Evolutionary conservation across 2,888 invertebrate genomes (phyloP), one percentile per base, ranked within the genome.

Genomic region (Carcina quercana): DNA sequence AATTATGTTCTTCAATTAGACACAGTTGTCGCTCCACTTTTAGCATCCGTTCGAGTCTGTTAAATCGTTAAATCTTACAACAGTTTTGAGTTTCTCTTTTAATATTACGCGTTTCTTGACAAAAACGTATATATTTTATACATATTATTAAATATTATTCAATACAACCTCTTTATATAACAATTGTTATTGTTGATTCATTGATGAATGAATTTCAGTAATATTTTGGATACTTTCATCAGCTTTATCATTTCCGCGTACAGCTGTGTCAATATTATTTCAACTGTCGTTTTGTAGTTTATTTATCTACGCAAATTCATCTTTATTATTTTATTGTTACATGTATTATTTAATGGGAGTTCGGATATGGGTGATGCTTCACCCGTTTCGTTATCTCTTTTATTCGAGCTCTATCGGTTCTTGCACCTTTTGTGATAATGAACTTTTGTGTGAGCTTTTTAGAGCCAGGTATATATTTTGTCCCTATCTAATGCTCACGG

Each of bases 401-500:
- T n/a, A 20, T n/a, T 20, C 8, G 20, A 20, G 10, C 20, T 10
- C 20, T 10, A 7, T n/a, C 8, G 20, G 50, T 53, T 56, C 45
- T 54, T 55, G 53, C 58, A 59, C 61, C 63, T 65, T 68, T 70
- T 62, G 59, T 68, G 45, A 48, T 50, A n/a, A 53, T 51, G 47
- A 63, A 58, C 55, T 58, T 17, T 11, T 25, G 54, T n/a, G n/a
- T 43, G 51, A 78, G 73, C 76, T 76, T 75, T 74, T 68, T 61
- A 24, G 29, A 29, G 67, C 61, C 79, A 76, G 76, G 74, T 70
- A 64, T 44, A 43, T 52, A 34, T 56, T 60, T 47, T 50, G 45
- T 78, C 66, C 59, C 56, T 52, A 39, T 67, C 59, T 42, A 15
- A 40, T 39, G 33, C 35, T 33, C 44, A 37, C 15, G 42, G 35